Percentiles rank a stretch among this genome's conserved stretches.
Conservation (phyloP, 2,113 vertebrate genomes). For the Stegostoma tigrinum region DNA sequence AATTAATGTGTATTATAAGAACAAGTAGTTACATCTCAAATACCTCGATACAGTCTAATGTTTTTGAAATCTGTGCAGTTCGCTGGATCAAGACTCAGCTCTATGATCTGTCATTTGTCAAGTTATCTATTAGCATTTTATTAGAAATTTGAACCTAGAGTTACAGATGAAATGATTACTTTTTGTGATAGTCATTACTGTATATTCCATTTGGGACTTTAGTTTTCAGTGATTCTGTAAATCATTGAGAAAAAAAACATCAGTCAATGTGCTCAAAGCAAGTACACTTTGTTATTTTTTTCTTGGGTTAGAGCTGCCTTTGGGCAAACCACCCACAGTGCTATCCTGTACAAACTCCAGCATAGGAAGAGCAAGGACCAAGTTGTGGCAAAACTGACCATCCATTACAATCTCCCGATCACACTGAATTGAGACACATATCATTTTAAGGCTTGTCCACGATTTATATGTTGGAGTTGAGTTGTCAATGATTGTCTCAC, state of each 20-base stretch:
- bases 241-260: not conserved
- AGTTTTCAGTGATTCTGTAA: not conserved
- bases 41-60: not conserved
- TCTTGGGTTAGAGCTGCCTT: no score
- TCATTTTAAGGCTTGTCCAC: not conserved
- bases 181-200: not conserved
- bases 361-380: no score
- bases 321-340: no score
- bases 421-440: not conserved
- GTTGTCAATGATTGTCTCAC: not conserved
- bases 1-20: conserved; percentile 3
- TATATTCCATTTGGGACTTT: not conserved
- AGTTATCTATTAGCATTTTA: not conserved
- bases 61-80: not conserved
- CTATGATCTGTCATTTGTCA: not conserved
- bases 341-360: no score
- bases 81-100: not conserved
- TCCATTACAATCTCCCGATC: not conserved
- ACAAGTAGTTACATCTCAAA: not conserved
- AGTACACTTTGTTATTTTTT: not conserved
- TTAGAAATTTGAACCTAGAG: not conserved
- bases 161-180: not conserved
- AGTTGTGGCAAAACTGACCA: not conserved
- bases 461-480: not conserved
- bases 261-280: not conserved